Base-by-base conservation (phyloP, 2,888 invertebrate species). In the Drosophila tripunctata region DNA sequence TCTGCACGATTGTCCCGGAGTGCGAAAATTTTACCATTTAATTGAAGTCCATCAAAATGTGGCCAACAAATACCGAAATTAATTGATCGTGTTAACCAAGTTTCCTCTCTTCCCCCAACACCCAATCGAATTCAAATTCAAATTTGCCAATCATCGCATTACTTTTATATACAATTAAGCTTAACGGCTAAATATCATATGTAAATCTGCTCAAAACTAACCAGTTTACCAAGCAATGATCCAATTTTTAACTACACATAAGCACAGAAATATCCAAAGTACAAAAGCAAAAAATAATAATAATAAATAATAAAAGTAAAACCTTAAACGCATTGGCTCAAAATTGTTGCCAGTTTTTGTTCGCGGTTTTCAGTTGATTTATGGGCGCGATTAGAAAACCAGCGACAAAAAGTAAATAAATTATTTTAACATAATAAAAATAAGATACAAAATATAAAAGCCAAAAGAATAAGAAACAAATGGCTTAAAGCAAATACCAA, bases 321-420 rank as follows among this genome's bases (percentile, higher is more conserved):
- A 30, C 24, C 33, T 14, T 36, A 58, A 58, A 58, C 48, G 40
- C 48, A 55, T 65, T 75, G 64, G 56, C 61, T 62, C 56, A 60
- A 78, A 61, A 35, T 62, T 52, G 63, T 64, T 68, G 65, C 35
- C 67, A 57, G 52, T 52, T 52, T 38, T 63, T 56, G 43, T 40
- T 55, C 14, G 30, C 56, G 51, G 48, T 62, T 65, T 67, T 62
- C 3, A 40, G 51, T 73, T 86, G 81, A 83, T 83, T 86, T 83
- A 83, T 83, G 75, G 67, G 67, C 58, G 67, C 72, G 77, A 80
- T 83, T 77, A 86, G 60, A 68, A 72, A 76, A 72, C 40, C 63
- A 74, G 67, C 76, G 65, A 73, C 65, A 68, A 47, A 63, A 71
- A 67, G 48, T 62, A 60, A 47, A 71, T 48, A 60, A 60, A 44